Conservation (phyloP, 2,113 vertebrate genomes). For the Bolborhynchus lineola region DNA sequence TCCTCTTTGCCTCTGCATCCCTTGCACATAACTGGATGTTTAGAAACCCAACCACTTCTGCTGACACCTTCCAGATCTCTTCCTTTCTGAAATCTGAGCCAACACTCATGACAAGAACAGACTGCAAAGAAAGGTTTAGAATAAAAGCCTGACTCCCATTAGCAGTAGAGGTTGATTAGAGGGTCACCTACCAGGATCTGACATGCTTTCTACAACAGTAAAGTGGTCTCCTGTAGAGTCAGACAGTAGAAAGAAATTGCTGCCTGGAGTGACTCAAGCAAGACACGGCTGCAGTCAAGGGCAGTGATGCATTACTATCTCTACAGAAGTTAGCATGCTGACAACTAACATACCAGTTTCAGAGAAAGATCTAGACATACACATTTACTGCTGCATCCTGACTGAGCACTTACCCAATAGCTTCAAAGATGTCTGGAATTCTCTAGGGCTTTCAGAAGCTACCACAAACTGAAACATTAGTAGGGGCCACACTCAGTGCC, state of each 20-base stretch:
- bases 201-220: background rate
- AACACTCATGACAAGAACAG: background rate
- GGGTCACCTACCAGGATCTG: background rate
- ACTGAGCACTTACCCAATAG: background rate
- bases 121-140: background rate
- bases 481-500: background rate
- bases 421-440: background rate
- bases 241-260: background rate
- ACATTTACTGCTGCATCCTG: background rate
- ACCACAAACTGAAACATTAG: background rate
- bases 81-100: background rate
- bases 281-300: background rate
- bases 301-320: background rate
- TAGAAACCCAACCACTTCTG: background rate
- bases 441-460: background rate
- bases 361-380: background rate
- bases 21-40: background rate
- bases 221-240: background rate
- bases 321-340: background rate
- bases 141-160: background rate
- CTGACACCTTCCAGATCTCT: background rate
- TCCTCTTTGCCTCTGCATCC: background rate
- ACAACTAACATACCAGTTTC: background rate
- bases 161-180: background rate
- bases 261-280: background rate